These are phyloP conservation scores for Redunca redunca DNA, from an alignment of 2,113 vertebrate genomes.

Conservation along the genomic window DNA sequence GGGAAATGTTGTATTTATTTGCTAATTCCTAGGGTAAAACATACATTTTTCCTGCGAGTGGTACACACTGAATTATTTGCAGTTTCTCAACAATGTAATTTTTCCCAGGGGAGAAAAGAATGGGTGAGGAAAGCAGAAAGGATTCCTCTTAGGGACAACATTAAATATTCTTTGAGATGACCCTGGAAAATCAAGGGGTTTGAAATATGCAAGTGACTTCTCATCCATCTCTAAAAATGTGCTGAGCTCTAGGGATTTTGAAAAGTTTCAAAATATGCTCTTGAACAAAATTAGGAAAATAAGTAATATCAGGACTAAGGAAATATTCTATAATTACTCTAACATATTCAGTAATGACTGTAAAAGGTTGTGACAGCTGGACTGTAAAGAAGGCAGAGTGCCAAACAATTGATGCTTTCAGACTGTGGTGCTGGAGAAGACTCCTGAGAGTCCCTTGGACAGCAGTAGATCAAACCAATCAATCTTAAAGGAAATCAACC, in stretches of 20 bases:
- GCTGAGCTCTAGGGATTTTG: background rate
- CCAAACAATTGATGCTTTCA: background rate
- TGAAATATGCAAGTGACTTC: background rate
- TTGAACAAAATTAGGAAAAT: background rate
- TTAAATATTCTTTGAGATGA: background rate
- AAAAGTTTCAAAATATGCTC: background rate
- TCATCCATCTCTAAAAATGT: background rate
- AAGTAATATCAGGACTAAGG: background rate
- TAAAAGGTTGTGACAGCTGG: background rate
- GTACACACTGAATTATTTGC: background rate
- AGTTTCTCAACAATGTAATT: background rate
- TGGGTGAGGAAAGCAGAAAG: background rate
- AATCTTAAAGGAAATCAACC: background rate
- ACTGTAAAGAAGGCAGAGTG: background rate
- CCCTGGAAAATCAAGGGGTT: background rate
- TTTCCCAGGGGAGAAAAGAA: background rate
- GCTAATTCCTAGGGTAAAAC: background rate
- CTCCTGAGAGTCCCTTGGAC: background rate
- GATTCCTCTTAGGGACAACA: background rate
- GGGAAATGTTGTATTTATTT: background rate
- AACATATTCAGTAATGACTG: background rate
- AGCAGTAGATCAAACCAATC: background rate
- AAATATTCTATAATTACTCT: conserved; percentile 54
- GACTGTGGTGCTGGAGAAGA: background rate
- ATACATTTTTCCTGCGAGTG: background rate